Evolutionary conservation across 2,888 invertebrate species (phyloP).

Genomic region (Tetrapedia diversipes): DNA sequence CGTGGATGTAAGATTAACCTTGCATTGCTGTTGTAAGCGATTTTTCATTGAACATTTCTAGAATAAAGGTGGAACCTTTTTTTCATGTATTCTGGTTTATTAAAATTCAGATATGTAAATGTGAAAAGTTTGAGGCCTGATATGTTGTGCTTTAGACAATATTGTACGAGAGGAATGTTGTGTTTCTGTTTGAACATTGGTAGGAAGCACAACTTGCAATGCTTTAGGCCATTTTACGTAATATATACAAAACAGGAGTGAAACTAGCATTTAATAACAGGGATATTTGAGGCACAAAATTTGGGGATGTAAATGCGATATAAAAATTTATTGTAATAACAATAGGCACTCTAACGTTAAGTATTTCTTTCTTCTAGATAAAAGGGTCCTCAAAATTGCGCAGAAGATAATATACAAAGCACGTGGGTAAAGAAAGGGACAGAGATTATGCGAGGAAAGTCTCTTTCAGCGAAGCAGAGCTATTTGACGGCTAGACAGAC

Average conservation of each 20-base stretch:
- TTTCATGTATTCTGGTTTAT: not conserved
- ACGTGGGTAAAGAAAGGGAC: constrained; percentile 2
- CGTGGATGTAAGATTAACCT: not conserved
- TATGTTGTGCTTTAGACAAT: too few species aligned
- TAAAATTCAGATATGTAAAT: too few species aligned
- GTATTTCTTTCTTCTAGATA: not conserved
- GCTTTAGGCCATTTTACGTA: not conserved
- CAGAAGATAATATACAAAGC: constrained; percentile 52
- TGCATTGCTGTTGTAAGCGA: not conserved
- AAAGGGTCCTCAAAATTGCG: not conserved
- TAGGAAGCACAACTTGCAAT: not conserved
- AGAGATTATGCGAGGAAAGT: constrained; percentile 16
- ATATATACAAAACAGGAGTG: not conserved
- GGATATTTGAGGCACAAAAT: not conserved
- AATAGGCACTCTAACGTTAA: not conserved
- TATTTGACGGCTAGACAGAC: not conserved
- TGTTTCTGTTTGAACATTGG: not conserved
- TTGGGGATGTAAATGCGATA: not conserved
- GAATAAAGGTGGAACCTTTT: not conserved
- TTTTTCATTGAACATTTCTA: not conserved
- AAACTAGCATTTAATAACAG: not conserved
- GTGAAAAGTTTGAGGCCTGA: not conserved
- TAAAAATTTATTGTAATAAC: constrained; percentile 2
- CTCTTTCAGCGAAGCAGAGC: constrained; percentile 43
- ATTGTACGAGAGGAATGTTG: too few species aligned